Conservation (phyloP, 2,797 vertebrate species). For the Pangasius larnaudii region DNA sequence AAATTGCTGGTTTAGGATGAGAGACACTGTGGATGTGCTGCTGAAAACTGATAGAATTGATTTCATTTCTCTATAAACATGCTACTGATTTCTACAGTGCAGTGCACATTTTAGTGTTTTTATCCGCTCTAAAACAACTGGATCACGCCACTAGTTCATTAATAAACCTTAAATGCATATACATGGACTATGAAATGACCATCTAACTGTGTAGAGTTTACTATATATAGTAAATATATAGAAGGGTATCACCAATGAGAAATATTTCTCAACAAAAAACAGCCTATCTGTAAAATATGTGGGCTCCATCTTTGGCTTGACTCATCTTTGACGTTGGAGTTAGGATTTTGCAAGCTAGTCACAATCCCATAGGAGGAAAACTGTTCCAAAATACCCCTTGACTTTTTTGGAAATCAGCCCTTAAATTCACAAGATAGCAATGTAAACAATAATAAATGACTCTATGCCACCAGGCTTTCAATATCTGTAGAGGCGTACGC, state of each 20-base stretch:
- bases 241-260: not conserved
- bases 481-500: not conserved
- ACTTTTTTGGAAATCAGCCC: not conserved
- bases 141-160: not conserved
- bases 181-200: not conserved
- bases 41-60: not conserved
- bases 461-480: not conserved
- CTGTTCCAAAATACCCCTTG: not conserved
- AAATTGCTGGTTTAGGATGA: slow-evolving; percentile 24
- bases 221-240: not conserved
- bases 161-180: not conserved
- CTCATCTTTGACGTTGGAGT: not conserved
- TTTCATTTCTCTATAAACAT: not conserved
- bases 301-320: not conserved
- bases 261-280: slow-evolving; percentile 22
- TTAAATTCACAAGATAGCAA: not conserved
- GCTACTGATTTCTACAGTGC: not conserved
- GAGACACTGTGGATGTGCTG: not conserved
- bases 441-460: slow-evolving; percentile 4
- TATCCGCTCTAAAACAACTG: not conserved
- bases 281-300: not conserved
- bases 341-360: not conserved
- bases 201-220: not conserved
- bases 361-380: not conserved
- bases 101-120: not conserved